A percentile compares a stretch with the other conserved stretches of the same genome.
phyloP scores from a whole-genome alignment of 2,888 invertebrate species.

The Tinea trinotella region DNA sequence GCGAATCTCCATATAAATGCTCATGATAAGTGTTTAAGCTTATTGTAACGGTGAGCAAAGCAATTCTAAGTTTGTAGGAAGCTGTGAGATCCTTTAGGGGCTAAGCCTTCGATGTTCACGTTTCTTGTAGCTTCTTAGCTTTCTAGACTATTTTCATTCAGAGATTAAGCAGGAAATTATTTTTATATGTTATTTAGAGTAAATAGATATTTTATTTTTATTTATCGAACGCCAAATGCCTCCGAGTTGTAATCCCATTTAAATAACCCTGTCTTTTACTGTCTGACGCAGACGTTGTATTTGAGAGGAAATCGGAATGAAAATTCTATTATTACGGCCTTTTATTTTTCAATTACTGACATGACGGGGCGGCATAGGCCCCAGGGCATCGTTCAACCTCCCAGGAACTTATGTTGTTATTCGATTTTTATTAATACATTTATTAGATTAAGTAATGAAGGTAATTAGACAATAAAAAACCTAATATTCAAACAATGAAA shows the following conservation, averaged over 20 bases:
- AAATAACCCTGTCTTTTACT: slow-evolving; percentile 27
- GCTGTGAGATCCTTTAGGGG: slow-evolving; percentile 2
- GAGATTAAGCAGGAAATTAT: too few relatives aligned
- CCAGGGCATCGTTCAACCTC: slow-evolving; percentile 34
- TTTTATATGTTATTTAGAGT: not conserved
- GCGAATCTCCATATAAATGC: slow-evolving; percentile 56
- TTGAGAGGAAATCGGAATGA: slow-evolving; percentile 67
- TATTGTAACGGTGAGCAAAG: slow-evolving; percentile 8
- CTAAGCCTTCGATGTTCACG: not conserved
- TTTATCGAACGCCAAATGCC: not conserved
- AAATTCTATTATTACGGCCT: slow-evolving; percentile 71
- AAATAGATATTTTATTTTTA: not conserved
- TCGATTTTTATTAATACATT: not conserved
- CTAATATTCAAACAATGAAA: too few relatives aligned
- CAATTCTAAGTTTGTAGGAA: not conserved
- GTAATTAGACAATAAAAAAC: too few relatives aligned
- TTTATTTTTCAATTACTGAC: slow-evolving; percentile 71
- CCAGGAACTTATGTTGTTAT: not conserved
- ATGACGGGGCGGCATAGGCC: slow-evolving; percentile 49
- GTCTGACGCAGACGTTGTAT: slow-evolving; percentile 61
- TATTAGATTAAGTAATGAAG: not conserved
- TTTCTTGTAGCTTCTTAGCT: not conserved
- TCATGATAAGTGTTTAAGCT: slow-evolving; percentile 16
- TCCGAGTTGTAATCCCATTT: not conserved
- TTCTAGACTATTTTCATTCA: too few relatives aligned